Evolutionary conservation across 2,113 vertebrate genomes (phyloP).

Genomic region (Callionymus lyra): DNA sequence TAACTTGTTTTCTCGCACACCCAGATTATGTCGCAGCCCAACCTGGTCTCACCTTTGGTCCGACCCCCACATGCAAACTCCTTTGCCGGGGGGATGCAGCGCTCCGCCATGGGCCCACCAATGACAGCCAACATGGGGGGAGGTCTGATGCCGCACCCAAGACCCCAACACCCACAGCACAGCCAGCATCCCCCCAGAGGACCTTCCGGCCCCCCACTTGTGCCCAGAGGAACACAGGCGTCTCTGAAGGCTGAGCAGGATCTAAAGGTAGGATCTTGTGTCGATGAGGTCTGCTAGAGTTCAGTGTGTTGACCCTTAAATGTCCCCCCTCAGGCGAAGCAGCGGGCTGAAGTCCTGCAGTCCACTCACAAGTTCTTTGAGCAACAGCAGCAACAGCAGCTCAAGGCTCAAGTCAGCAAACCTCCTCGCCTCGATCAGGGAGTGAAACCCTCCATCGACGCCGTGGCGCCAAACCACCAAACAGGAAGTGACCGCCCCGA

Average conservation of each 20-base stretch:
- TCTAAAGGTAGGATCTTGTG: conserved; percentile 71
- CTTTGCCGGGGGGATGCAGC: conserved; percentile 85
- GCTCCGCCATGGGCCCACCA: conserved; percentile 80
- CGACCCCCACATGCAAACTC: conserved; percentile 87
- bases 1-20: neutral
- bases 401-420: conserved; percentile 82
- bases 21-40: conserved; percentile 94
- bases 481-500: conserved; percentile 61
- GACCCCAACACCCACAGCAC: conserved; percentile 74
- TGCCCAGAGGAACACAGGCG: conserved; percentile 79
- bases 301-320: neutral
- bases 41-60: conserved; percentile 89
- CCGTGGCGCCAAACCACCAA: conserved; percentile 70
- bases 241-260: conserved; percentile 88
- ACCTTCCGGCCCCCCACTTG: conserved; percentile 75
- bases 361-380: conserved; percentile 98
- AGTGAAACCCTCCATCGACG: conserved; percentile 72
- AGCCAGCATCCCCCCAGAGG: conserved; percentile 75
- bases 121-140: conserved; percentile 77
- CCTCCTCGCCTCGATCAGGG: conserved; percentile 72
- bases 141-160: conserved; percentile 89
- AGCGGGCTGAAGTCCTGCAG: conserved; percentile 97
- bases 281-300: conserved; percentile 4
- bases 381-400: conserved; percentile 79
- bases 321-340: conserved; percentile 80